A percentile compares a stretch with the other conserved stretches of the same genome.
These are phyloP conservation scores for Tragelaphus strepsiceros DNA, from an alignment of 2,113 vertebrate genomes.

Conservation along the genomic window DNA sequence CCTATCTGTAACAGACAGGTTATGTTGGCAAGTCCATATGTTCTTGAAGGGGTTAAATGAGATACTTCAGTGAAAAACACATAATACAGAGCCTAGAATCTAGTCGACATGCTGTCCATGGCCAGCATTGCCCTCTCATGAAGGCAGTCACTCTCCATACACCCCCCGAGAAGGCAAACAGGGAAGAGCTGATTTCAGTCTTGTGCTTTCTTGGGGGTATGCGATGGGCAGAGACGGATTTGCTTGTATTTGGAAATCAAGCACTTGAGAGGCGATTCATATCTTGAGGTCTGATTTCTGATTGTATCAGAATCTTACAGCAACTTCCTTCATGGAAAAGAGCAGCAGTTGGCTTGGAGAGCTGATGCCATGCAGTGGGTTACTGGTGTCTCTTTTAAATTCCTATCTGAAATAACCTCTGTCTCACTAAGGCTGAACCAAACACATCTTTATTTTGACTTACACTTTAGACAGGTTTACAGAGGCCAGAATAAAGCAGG, in stretches of 20 bases:
- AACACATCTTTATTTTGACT: neutral
- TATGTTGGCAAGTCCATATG: no score
- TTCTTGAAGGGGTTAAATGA: neutral
- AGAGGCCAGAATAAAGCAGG: neutral
- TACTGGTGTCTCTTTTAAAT: neutral
- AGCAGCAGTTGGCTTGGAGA: neutral
- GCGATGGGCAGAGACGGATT: neutral
- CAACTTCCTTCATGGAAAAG: neutral
- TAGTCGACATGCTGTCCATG: neutral
- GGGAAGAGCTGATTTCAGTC: neutral
- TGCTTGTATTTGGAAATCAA: constrained; percentile 11
- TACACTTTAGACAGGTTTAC: neutral
- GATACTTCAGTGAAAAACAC: neutral
- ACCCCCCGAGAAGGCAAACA: fast-evolving
- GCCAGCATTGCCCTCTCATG: neutral
- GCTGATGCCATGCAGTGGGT: neutral
- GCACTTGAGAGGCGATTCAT: neutral
- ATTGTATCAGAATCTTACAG: constrained; percentile 12
- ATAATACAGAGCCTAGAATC: neutral
- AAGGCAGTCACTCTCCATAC: fast-evolving
- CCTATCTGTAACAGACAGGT: neutral
- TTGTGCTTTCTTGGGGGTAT: fast-evolving
- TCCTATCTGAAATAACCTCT: constrained; percentile 22
- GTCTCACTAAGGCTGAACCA: constrained; percentile 15
- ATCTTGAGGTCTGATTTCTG: neutral